Percentiles rank a stretch among this genome's conserved stretches.
phyloP scores from a whole-genome alignment of 1,140 invertebrate genomes.

The Oedothorax gibbosus region DNA sequence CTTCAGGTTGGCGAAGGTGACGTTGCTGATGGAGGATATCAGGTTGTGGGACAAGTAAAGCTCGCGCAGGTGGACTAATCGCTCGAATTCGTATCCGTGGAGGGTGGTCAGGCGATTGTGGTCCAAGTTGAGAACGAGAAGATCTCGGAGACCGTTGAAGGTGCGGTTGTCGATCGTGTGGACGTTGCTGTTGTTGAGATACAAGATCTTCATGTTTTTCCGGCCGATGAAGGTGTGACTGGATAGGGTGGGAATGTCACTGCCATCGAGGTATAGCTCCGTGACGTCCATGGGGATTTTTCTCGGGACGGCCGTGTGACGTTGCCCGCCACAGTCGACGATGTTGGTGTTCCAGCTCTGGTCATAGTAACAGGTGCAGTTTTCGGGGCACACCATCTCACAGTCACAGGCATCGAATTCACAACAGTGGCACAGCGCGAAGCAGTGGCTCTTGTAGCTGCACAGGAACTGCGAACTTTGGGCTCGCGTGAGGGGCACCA shows the following conservation, averaged over 20 bases:
- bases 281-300: constrained; percentile 94
- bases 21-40: constrained; percentile 82
- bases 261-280: constrained; percentile 91
- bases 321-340: constrained; percentile 83
- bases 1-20: constrained; percentile 80
- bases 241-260: constrained; percentile 85
- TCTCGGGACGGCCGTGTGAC: constrained; percentile 82
- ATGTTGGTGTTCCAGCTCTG: constrained; percentile 94
- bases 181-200: constrained; percentile 89
- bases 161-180: constrained; percentile 86
- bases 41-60: constrained; percentile 89
- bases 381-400: constrained; percentile 93
- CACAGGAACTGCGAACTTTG: constrained; percentile 90
- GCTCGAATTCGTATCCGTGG: constrained; percentile 85
- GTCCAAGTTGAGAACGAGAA: constrained; percentile 79
- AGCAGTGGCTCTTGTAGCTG: constrained; percentile 92
- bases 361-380: constrained; percentile 94
- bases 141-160: constrained; percentile 84
- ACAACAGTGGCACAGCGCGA: constrained; percentile 92
- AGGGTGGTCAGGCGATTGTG: constrained; percentile 84
- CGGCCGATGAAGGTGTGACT: constrained; percentile 92
- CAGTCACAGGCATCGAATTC: constrained; percentile 95
- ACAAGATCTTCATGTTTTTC: constrained; percentile 86
- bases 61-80: constrained; percentile 78
- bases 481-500: constrained; percentile 83